Evolutionary conservation across 35 echinoderm and acorn worm genomes (phyloP).

Genomic region (Ophiothrix spiculata): DNA sequence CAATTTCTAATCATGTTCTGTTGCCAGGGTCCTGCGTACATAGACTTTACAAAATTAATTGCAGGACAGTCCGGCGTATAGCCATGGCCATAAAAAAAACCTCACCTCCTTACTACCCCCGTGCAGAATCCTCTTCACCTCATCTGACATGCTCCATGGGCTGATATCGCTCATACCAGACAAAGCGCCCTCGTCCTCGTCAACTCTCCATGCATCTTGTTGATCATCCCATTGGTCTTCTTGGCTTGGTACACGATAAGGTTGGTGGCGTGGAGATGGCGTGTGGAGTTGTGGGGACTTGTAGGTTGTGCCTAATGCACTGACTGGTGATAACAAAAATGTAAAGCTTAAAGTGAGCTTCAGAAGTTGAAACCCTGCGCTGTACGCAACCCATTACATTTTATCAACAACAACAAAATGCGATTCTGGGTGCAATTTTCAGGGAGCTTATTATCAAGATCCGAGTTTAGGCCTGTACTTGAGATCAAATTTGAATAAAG

Average conservation of each 20-base stretch:
- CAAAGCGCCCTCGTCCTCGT: constrained; percentile 39
- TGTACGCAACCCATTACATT: not conserved
- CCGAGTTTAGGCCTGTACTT: no score
- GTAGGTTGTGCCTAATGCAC: constrained; percentile 43
- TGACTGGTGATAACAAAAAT: no score
- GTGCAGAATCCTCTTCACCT: constrained; percentile 63
- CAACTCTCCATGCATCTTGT: not conserved
- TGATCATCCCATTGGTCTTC: not conserved
- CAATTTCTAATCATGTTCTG: no score
- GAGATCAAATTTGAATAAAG: no score
- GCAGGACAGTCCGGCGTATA: no score
- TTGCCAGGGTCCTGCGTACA: no score
- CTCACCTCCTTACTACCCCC: constrained; percentile 65
- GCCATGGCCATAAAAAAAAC: not conserved
- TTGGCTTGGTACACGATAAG: constrained; percentile 45
- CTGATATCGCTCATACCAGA: constrained; percentile 78
- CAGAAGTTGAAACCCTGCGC: no score
- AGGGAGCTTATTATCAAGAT: no score
- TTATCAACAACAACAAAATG: not conserved
- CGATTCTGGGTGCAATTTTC: not conserved
- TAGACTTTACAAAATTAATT: no score
- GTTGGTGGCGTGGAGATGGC: constrained; percentile 56
- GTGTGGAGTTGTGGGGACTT: constrained; percentile 61
- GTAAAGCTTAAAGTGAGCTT: no score
- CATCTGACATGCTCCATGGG: constrained; percentile 79